A percentile compares a stretch with the other conserved stretches of the same genome.
These are phyloP conservation scores for Brachypodius melanocephalos DNA, from an alignment of 2,113 vertebrate species.

Conservation along the genomic window DNA sequence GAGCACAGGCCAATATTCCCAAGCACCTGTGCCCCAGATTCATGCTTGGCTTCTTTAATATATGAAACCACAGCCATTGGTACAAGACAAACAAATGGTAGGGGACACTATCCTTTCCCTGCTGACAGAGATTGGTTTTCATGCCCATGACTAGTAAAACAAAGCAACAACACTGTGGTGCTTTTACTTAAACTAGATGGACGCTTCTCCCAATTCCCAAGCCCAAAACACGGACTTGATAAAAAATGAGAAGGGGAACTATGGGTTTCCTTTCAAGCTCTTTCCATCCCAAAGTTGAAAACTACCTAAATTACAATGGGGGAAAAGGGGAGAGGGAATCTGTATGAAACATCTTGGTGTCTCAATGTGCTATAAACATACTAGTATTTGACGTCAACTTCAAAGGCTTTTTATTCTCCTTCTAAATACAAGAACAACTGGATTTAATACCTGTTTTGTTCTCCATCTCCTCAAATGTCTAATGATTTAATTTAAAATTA, in stretches of 20 bases:
- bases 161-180: background rate
- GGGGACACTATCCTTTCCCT: background rate
- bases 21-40: background rate
- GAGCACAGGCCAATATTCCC: background rate
- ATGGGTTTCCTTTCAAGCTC: background rate
- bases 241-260: background rate
- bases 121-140: background rate
- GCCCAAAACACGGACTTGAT: background rate
- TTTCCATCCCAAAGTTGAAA: background rate
- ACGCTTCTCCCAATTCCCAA: background rate
- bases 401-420: constrained; percentile 34
- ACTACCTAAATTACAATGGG: background rate
- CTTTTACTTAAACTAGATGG: background rate
- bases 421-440: constrained; percentile 38
- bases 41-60: background rate
- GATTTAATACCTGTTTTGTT: constrained; percentile 57
- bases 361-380: background rate
- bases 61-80: background rate
- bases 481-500: constrained; percentile 24
- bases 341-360: background rate
- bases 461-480: constrained; percentile 5
- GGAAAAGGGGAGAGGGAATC: background rate
- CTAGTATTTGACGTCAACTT: background rate
- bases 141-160: background rate
- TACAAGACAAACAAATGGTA: background rate